These are phyloP conservation scores for Araneus ventricosus DNA, from an alignment of 1,140 invertebrate species.

Conservation along the genomic window DNA sequence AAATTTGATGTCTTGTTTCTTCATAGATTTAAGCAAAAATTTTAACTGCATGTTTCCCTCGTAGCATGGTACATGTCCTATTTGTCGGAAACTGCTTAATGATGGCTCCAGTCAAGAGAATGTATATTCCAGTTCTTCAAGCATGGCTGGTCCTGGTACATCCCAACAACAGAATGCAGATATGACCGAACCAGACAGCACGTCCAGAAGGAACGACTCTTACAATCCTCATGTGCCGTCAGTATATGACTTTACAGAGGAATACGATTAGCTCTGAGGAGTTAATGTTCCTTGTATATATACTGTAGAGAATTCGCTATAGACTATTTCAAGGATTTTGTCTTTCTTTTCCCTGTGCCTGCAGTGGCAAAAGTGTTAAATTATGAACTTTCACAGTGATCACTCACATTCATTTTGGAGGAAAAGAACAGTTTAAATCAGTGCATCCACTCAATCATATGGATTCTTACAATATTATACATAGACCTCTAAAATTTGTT, in stretches of 20 bases:
- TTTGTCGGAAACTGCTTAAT: conserved; percentile 91
- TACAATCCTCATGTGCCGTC: conserved; percentile 41
- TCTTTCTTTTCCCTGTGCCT: conserved; percentile 35
- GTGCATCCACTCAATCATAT: conserved; percentile 56
- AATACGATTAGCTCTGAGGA: conserved; percentile 64
- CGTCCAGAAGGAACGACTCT: conserved; percentile 79
- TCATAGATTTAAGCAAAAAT: neutral
- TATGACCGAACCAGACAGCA: neutral
- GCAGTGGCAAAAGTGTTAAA: conserved; percentile 14
- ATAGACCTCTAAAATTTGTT: conserved; percentile 36
- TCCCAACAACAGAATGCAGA: neutral
- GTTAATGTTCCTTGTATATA: conserved; percentile 69
- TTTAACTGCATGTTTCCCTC: conserved; percentile 78
- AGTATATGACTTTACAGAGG: conserved; percentile 71
- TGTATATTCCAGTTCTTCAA: conserved; percentile 31
- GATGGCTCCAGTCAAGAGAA: conserved; percentile 79
- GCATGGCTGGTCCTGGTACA: neutral
- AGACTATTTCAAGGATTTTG: conserved; percentile 60
- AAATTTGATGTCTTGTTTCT: too few relatives aligned
- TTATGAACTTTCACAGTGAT: conserved; percentile 36
- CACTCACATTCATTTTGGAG: conserved; percentile 31
- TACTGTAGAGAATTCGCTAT: conserved; percentile 52
- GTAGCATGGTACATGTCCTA: conserved; percentile 95
- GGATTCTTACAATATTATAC: conserved; percentile 12
- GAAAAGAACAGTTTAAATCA: conserved; percentile 45